phyloP scores from a whole-genome alignment of 1,140 invertebrate genomes.

The Andrena cerasifolii region DNA sequence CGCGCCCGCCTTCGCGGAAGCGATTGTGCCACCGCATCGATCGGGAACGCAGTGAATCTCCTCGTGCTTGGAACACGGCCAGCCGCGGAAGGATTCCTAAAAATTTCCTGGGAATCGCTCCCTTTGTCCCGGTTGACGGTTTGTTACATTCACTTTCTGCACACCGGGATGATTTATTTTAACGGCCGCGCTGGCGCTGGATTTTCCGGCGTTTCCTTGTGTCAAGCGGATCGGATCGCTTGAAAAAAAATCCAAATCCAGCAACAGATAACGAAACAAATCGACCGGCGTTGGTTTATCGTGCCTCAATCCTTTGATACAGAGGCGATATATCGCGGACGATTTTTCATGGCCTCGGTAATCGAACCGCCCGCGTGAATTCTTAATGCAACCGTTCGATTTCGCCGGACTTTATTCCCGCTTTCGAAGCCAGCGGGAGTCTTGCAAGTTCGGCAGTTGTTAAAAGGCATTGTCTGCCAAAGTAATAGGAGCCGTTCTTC shows the following conservation, averaged over 20 bases:
- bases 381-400: background rate
- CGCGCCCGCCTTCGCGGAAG: background rate
- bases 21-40: background rate
- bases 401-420: too few species aligned
- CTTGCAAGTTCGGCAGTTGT: too few species aligned
- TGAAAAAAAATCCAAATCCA: background rate
- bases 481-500: too few species aligned
- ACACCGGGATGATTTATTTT: slow-evolving; percentile 26
- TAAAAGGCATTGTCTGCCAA: too few species aligned
- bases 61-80: slow-evolving; percentile 7
- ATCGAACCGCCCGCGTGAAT: background rate
- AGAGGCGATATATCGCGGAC: background rate
- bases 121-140: background rate
- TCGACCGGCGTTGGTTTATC: slow-evolving; percentile 27
- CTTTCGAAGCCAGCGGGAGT: too few species aligned
- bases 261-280: slow-evolving; percentile 36
- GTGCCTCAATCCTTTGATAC: slow-evolving; percentile 29
- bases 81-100: slow-evolving; percentile 9
- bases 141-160: background rate
- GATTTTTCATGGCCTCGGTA: slow-evolving; percentile 27
- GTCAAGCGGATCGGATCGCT: background rate
- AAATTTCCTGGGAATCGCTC: slow-evolving; percentile 26
- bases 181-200: background rate
- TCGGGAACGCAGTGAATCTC: background rate
- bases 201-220: slow-evolving; percentile 14